phyloP scores from a whole-genome alignment of 1,140 invertebrate species.

The Nymphalis io region DNA sequence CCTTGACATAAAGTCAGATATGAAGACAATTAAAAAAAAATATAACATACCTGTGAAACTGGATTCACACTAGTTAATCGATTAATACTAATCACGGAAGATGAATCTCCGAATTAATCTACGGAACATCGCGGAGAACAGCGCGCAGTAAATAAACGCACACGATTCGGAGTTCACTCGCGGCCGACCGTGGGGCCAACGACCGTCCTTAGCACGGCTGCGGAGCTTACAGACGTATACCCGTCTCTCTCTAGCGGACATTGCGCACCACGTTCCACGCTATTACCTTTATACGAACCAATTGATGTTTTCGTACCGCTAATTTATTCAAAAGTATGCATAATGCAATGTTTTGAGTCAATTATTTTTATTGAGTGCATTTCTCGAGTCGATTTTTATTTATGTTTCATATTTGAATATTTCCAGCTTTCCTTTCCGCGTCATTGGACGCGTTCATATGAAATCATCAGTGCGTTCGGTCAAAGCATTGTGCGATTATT shows the following conservation, averaged over 20 bases:
- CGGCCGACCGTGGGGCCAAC: conserved; percentile 72
- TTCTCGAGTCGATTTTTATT: conserved; percentile 18
- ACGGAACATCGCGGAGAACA: conserved; percentile 48
- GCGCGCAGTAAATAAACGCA: conserved; percentile 71
- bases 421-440: conserved; percentile 22
- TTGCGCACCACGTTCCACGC: conserved; percentile 49
- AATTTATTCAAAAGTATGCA: conserved; percentile 45
- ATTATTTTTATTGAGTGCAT: conserved; percentile 27
- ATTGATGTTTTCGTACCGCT: conserved; percentile 49
- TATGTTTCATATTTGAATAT: conserved; percentile 19
- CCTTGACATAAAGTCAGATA: not conserved
- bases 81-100: conserved; percentile 48
- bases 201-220: conserved; percentile 75
- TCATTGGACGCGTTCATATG: conserved; percentile 26
- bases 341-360: conserved; percentile 27
- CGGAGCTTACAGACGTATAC: conserved; percentile 56
- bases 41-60: conserved; percentile 32
- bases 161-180: conserved; percentile 74
- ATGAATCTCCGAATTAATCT: conserved; percentile 50
- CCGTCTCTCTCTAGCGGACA: conserved; percentile 62
- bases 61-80: conserved; percentile 14
- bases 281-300: conserved; percentile 68
- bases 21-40: conserved; percentile 13
- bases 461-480: conserved; percentile 31
- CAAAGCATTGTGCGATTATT: conserved; percentile 36